A percentile compares a stretch with the other conserved stretches of the same genome.
Evolutionary conservation across 1,140 invertebrate genomes (phyloP).

Genomic region (Ceratoteleas bidentatus): DNA sequence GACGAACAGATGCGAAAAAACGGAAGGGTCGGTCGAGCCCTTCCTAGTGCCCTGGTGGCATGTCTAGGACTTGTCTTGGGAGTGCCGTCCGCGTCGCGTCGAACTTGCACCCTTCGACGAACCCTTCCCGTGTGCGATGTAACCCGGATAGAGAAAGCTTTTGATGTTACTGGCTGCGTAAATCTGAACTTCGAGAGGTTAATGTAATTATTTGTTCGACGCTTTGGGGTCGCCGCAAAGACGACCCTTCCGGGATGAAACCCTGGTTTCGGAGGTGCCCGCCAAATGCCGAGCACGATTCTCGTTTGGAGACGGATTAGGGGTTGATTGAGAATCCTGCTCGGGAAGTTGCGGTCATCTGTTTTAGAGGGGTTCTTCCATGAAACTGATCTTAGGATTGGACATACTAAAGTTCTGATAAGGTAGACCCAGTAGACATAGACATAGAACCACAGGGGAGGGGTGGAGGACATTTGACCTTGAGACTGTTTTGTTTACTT

Average conservation of each 20-base stretch:
- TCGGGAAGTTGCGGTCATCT: too few species aligned
- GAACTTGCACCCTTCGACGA: slow-evolving; percentile 46
- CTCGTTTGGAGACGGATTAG: slow-evolving; percentile 44
- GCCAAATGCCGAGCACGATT: slow-evolving; percentile 75
- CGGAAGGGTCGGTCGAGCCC: neutral
- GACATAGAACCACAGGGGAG: too few species aligned
- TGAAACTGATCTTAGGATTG: too few species aligned
- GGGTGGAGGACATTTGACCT: too few species aligned
- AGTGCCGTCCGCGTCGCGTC: slow-evolving; percentile 49
- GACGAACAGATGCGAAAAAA: too few species aligned
- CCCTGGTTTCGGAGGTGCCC: slow-evolving; percentile 76
- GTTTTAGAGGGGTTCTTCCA: too few species aligned
- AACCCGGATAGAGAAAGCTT: slow-evolving; percentile 77
- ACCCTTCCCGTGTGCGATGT: slow-evolving; percentile 67
- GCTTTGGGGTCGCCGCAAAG: slow-evolving; percentile 33
- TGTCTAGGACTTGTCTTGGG: slow-evolving; percentile 71
- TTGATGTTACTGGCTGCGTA: slow-evolving; percentile 79
- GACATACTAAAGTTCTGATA: too few species aligned
- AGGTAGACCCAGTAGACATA: too few species aligned
- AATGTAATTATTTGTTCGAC: slow-evolving; percentile 38
- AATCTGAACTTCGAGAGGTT: slow-evolving; percentile 60
- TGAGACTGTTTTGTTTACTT: too few species aligned
- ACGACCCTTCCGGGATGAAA: slow-evolving; percentile 64
- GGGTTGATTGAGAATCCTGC: too few species aligned
- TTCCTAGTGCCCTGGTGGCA: slow-evolving; percentile 69